These are phyloP conservation scores for Archips xylosteana DNA, from an alignment of 2,888 invertebrate genomes.

Conservation along the genomic window DNA sequence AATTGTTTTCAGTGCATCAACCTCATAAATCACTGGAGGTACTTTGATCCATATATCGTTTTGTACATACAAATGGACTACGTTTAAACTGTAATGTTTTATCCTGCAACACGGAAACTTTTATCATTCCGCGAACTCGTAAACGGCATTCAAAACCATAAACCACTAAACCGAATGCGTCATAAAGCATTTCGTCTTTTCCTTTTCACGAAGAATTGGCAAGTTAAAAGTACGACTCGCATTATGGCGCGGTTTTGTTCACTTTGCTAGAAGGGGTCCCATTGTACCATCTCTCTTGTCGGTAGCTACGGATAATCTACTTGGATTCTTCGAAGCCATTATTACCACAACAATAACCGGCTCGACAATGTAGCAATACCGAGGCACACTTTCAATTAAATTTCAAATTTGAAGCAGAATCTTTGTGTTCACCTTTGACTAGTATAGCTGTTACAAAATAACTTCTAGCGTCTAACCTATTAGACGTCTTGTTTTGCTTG, in stretches of 20 bases:
- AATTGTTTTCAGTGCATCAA: not conserved
- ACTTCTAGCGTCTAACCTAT: not conserved
- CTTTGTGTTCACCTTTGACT: constrained; percentile 24
- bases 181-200: constrained; percentile 27
- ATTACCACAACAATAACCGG: constrained; percentile 70
- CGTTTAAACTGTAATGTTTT: constrained; percentile 6
- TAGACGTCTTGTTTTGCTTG: not conserved
- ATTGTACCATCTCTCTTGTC: constrained; percentile 62
- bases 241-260: constrained; percentile 53
- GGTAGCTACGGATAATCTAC: constrained; percentile 58
- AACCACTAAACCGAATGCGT: constrained; percentile 28
- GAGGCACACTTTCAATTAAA: constrained; percentile 60
- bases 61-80: constrained; percentile 10
- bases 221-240: constrained; percentile 32
- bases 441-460: not conserved
- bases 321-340: constrained; percentile 63
- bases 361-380: constrained; percentile 60
- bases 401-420: constrained; percentile 56
- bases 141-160: constrained; percentile 17
- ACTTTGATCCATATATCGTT: not conserved
- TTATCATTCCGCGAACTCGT: constrained; percentile 20
- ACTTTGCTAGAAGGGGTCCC: constrained; percentile 55
- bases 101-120: constrained; percentile 18
- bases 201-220: constrained; percentile 27
- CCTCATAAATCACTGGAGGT: constrained; percentile 1